phyloP scores from a whole-genome alignment of 2,888 invertebrate species.

The Dascillus cervinus region DNA sequence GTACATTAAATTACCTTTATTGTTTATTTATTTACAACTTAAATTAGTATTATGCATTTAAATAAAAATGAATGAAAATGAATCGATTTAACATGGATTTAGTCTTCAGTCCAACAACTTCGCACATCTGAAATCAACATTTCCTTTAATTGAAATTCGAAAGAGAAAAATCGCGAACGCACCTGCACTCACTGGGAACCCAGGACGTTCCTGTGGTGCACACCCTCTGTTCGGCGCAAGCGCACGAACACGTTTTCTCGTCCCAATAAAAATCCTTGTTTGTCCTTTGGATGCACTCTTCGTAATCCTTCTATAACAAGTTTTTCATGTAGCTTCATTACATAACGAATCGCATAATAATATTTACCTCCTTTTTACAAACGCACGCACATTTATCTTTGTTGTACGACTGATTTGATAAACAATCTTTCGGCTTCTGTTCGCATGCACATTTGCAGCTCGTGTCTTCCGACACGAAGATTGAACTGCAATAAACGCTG shows the following conservation, averaged over 20 bases:
- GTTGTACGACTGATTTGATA: constrained; percentile 26
- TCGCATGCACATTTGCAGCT: constrained; percentile 30
- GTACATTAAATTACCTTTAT: constrained; percentile 9
- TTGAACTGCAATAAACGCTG: constrained; percentile 22
- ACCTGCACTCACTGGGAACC: constrained; percentile 31
- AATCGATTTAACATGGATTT: too few species aligned
- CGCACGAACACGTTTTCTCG: constrained; percentile 28
- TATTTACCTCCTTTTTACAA: constrained; percentile 29
- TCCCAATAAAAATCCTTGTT: constrained; percentile 27
- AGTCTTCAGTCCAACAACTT: background rate
- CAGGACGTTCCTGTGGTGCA: constrained; percentile 35
- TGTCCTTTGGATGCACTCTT: constrained; percentile 15
- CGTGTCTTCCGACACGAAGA: constrained; percentile 29
- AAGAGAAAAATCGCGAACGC: constrained; percentile 6
- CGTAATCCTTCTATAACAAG: constrained; percentile 12
- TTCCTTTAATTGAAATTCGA: constrained; percentile 3
- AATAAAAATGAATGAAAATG: too few species aligned
- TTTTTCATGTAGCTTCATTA: background rate
- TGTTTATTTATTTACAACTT: too few species aligned
- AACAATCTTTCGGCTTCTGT: constrained; percentile 24
- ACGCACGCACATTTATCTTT: constrained; percentile 29
- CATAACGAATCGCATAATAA: background rate
- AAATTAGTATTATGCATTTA: too few species aligned
- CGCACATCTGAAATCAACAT: constrained; percentile 1
- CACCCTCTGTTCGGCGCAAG: constrained; percentile 22